Base-by-base conservation (phyloP, 2,888 invertebrate genomes). In the Margaritifera margaritifera region DNA sequence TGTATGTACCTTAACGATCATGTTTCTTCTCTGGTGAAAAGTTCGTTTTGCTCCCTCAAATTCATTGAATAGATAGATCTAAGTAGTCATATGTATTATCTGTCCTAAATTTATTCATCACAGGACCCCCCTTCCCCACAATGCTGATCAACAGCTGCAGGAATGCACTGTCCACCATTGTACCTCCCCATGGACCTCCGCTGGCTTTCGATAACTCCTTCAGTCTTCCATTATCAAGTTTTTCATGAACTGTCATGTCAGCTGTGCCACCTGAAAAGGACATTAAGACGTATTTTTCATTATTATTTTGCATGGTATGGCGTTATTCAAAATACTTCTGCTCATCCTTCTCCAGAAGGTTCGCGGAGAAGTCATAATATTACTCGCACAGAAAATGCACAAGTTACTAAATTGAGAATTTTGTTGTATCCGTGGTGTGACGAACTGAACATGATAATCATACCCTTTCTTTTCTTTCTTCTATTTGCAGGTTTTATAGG, bases 161-260 rank as follows among this genome's bases (percentile, higher is more conserved):
- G 31, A 71, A 71, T 24, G 68, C 63, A 2, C 68, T 67, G 53
- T 68, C 66, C 4, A 71, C 63, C 52, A 62, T 52, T 59, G 64
- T 63, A 1, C 71, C 71, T 24, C 71, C 74, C 64, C 68, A 72
- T 6, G 72, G 64, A 8, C 72, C 72, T 18, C 72, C 69, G 15
- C 58, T 64, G 19, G 72, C 69, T 5, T 61, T 66, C 24, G 51
- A 55, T 1, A 69, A 31, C 51, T 72, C 72, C 42, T 54, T 66
- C 2, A 72, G 42, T 19, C 54, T 64, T 24, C 66, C 64, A 22
- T 64, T 66, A 19, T 19, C 24, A 25, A 20, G 62, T 53, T 67
- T 58, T 42, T 66, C 52, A 50, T 72, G 72, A 6, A 69, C 62
- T 15, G 72, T 70, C 22, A 74, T 71, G 54, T 71, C 71, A 20